Conservation (phyloP, 2,113 vertebrate species). For the Pungitius pungitius region DNA sequence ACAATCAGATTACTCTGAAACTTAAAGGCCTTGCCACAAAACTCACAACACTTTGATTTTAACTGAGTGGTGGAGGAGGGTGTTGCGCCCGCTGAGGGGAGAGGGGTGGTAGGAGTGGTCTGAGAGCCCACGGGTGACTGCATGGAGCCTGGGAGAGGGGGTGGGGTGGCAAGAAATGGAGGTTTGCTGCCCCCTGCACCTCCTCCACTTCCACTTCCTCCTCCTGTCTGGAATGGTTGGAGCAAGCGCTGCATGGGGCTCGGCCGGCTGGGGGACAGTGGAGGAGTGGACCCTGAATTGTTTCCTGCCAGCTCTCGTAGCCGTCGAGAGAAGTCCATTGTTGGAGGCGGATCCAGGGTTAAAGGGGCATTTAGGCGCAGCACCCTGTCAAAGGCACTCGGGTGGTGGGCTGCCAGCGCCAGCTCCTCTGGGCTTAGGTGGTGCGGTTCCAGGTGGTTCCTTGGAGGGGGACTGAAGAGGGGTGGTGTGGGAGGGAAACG, state of each 20-base stretch:
- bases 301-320: slow-evolving; percentile 98
- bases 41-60: slow-evolving; percentile 99
- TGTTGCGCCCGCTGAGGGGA: slow-evolving; percentile 63
- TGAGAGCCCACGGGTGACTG: slow-evolving; percentile 94
- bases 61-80: slow-evolving; percentile 80
- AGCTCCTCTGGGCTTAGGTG: slow-evolving; percentile 98
- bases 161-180: slow-evolving; percentile 95
- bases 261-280: slow-evolving; percentile 94
- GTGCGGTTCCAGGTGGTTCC: slow-evolving; percentile 98
- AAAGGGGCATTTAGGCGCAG: slow-evolving; percentile 99
- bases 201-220: slow-evolving; percentile 73
- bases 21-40: slow-evolving; percentile 99
- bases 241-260: slow-evolving; percentile 99
- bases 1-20: slow-evolving; percentile 99
- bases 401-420: slow-evolving; percentile 98
- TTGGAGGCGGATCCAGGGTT: slow-evolving; percentile 95
- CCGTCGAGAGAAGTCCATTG: slow-evolving; percentile 99
- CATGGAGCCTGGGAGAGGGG: slow-evolving; percentile 93
- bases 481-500: slow-evolving; percentile 98
- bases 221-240: slow-evolving; percentile 97
- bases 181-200: slow-evolving; percentile 86
- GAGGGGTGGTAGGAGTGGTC: slow-evolving; percentile 81
- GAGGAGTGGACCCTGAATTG: slow-evolving; percentile 93
- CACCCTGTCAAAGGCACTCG: slow-evolving; percentile 99
- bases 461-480: slow-evolving; percentile 97